Conservation (phyloP, 1,140 invertebrate genomes). For the Chelonus insularis region DNA sequence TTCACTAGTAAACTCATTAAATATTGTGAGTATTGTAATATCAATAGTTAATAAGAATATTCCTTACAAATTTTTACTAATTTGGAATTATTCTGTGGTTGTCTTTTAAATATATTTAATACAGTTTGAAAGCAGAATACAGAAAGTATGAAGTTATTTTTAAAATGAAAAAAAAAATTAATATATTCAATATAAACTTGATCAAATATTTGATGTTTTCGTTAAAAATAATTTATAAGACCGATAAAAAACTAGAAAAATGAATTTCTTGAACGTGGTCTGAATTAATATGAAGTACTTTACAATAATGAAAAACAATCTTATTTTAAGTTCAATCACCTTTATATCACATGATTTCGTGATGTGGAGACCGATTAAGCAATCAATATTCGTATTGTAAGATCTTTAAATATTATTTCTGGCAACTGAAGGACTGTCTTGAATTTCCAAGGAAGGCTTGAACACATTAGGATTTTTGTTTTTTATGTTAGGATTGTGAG, state of each 20-base stretch:
- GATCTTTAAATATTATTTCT: constrained; percentile 9
- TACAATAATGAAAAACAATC: neutral
- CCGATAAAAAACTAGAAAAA: neutral
- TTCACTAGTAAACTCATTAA: too few species aligned
- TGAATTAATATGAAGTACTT: neutral
- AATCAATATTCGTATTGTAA: constrained; percentile 16
- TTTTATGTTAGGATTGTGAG: neutral
- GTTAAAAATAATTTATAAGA: too few species aligned
- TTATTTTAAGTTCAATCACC: neutral
- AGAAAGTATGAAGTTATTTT: too few species aligned
- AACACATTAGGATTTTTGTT: too few species aligned
- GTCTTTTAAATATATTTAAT: too few species aligned
- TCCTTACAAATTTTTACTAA: too few species aligned
- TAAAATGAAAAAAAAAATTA: too few species aligned
- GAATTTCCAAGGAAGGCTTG: neutral
- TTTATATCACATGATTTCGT: neutral
- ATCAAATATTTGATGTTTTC: too few species aligned
- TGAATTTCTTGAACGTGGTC: neutral
- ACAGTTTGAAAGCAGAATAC: too few species aligned
- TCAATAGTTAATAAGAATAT: too few species aligned
- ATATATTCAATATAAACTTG: neutral
- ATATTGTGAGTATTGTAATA: too few species aligned
- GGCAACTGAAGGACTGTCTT: neutral
- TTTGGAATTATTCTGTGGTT: too few species aligned
- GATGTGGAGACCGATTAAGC: constrained; percentile 1